Evolutionary conservation across 1,140 invertebrate genomes (phyloP).

Genomic region (Drosophila sproati): DNA sequence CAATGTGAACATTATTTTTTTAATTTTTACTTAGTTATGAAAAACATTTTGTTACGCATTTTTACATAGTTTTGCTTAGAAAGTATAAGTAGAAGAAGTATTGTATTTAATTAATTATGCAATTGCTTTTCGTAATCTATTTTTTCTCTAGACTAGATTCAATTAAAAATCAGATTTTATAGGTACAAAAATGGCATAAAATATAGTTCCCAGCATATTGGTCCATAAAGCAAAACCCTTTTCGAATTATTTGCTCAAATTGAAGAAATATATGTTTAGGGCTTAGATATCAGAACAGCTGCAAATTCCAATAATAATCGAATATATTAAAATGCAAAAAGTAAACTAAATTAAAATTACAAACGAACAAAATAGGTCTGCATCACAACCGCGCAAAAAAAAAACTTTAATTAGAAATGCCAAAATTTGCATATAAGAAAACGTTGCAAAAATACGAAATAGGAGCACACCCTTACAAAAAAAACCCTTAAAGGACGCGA

Average conservation of each 20-base stretch:
- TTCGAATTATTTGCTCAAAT: slow-evolving; percentile 50
- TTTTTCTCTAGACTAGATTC: slow-evolving; percentile 8
- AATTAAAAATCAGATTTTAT: slow-evolving; percentile 36
- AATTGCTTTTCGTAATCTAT: too few relatives aligned
- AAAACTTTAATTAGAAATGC: slow-evolving; percentile 68
- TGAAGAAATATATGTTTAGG: background rate
- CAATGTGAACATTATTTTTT: too few relatives aligned
- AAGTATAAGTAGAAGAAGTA: too few relatives aligned
- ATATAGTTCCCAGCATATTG: slow-evolving; percentile 36
- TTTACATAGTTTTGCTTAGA: too few relatives aligned
- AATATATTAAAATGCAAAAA: slow-evolving; percentile 77
- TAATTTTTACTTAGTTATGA: too few relatives aligned
- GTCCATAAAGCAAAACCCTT: slow-evolving; percentile 17
- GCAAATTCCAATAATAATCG: slow-evolving; percentile 50
- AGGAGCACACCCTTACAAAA: slow-evolving; percentile 53
- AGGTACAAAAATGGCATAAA: slow-evolving; percentile 38
- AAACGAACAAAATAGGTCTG: slow-evolving; percentile 78
- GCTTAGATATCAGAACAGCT: slow-evolving; percentile 50
- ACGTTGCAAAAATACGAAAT: slow-evolving; percentile 59
- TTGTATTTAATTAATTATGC: background rate
- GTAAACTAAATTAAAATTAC: slow-evolving; percentile 74
- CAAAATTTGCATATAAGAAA: slow-evolving; percentile 60
- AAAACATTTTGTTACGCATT: too few relatives aligned
- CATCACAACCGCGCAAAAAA: slow-evolving; percentile 79
- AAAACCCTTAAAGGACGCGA: slow-evolving; percentile 22